Evolutionary conservation across 1,140 invertebrate genomes (phyloP).

Genomic region (Atopsyche davidsoni): DNA sequence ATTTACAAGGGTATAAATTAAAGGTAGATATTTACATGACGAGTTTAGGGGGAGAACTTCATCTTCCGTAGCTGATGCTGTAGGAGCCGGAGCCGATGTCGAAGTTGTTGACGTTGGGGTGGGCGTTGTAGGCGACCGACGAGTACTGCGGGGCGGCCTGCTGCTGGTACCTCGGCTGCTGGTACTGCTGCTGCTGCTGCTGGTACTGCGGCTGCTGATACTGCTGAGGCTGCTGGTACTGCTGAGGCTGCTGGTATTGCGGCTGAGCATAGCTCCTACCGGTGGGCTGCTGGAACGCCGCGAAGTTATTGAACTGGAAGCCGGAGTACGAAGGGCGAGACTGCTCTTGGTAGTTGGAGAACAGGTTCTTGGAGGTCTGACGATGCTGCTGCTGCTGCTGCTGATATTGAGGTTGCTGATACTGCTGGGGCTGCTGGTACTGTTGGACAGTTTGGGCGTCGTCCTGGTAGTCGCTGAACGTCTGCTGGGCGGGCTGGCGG

Average conservation of each 20-base stretch:
- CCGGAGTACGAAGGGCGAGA: slow-evolving; percentile 33
- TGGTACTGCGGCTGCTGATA: slow-evolving; percentile 32
- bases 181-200: slow-evolving; percentile 24
- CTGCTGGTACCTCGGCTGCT: slow-evolving; percentile 40
- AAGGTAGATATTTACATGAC: slow-evolving; percentile 22
- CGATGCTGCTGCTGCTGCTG: slow-evolving; percentile 34
- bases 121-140: slow-evolving; percentile 41
- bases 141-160: slow-evolving; percentile 29
- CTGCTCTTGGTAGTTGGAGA: slow-evolving; percentile 32
- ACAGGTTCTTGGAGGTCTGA: too few relatives aligned
- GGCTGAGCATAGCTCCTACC: slow-evolving; percentile 28
- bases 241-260: slow-evolving; percentile 35
- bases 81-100: slow-evolving; percentile 64
- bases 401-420: slow-evolving; percentile 35
- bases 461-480: slow-evolving; percentile 23
- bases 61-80: slow-evolving; percentile 55
- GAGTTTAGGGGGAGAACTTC: slow-evolving; percentile 1
- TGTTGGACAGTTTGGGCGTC: slow-evolving; percentile 23
- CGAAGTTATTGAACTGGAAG: slow-evolving; percentile 21
- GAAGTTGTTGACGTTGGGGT: slow-evolving; percentile 55
- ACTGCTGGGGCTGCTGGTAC: slow-evolving; percentile 32
- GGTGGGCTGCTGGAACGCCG: slow-evolving; percentile 16
- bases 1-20: too few relatives aligned
- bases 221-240: slow-evolving; percentile 32
- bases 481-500: slow-evolving; percentile 32